These are phyloP conservation scores for Torymus texanus DNA, from an alignment of 2,888 invertebrate genomes.

Conservation along the genomic window DNA sequence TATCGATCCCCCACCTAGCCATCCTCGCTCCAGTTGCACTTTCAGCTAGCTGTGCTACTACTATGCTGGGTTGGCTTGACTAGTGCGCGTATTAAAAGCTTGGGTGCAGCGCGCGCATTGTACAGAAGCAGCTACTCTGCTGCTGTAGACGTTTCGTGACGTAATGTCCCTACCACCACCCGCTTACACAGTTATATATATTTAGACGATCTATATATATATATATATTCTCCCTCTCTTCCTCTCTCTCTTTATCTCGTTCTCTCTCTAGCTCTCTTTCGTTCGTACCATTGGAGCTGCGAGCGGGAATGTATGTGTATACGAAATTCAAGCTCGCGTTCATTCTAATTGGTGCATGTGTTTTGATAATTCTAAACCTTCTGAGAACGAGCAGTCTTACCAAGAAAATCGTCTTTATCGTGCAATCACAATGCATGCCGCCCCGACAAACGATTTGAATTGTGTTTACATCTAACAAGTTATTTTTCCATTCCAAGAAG, in stretches of 20 bases:
- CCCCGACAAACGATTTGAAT: too few species aligned
- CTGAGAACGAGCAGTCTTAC: neutral
- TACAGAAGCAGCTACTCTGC: neutral
- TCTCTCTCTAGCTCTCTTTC: too few species aligned
- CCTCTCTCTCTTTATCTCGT: too few species aligned
- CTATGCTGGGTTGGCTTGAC: neutral
- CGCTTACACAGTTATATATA: conserved; percentile 10
- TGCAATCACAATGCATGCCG: too few species aligned
- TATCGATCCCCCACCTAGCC: conserved; percentile 27
- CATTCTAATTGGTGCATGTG: conserved; percentile 8
- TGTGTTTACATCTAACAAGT: too few species aligned
- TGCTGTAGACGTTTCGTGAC: conserved; percentile 20
- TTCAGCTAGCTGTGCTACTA: neutral
- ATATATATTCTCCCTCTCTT: too few species aligned
- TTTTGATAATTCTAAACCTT: neutral
- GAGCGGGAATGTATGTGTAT: neutral
- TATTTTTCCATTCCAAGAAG: too few species aligned
- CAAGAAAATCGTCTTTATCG: too few species aligned
- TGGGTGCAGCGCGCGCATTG: neutral
- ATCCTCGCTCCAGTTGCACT: conserved; percentile 39
- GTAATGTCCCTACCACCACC: neutral
- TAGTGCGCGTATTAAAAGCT: conserved; percentile 35
- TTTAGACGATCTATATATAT: too few species aligned
- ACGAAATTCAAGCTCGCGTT: conserved; percentile 13
- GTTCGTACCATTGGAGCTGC: too few species aligned